Evolutionary conservation across 2,113 vertebrate genomes (phyloP).

Genomic region (Cynoglossus semilaevis): DNA sequence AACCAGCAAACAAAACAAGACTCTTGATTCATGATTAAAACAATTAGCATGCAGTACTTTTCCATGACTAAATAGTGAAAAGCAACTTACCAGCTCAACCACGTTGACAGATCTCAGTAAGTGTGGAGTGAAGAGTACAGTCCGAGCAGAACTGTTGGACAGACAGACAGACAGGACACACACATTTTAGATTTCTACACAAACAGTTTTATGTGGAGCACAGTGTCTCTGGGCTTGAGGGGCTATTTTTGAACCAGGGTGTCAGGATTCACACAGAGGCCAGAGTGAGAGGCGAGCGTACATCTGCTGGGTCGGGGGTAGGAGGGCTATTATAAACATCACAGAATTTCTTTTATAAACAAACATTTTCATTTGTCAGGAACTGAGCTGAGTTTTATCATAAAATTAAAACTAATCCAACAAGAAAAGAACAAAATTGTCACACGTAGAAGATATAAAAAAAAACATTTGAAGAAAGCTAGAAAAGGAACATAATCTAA

Average conservation of each 20-base stretch:
- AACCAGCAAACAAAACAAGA: not conserved
- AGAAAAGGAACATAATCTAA: too few species aligned
- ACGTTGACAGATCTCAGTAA: not conserved
- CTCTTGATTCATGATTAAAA: slow-evolving; percentile 10
- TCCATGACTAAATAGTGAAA: slow-evolving; percentile 1
- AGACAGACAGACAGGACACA: too few species aligned
- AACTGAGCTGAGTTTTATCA: too few species aligned
- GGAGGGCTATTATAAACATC: too few species aligned
- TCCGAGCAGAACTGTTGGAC: not conserved
- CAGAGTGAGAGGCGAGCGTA: slow-evolving; percentile 5
- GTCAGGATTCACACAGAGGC: slow-evolving; percentile 64
- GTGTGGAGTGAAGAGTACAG: not conserved
- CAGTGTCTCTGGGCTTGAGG: slow-evolving; percentile 62
- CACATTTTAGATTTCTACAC: slow-evolving; percentile 2
- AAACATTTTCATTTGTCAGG: too few species aligned
- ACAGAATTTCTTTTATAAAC: too few species aligned
- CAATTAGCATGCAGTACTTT: not conserved
- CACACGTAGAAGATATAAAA: too few species aligned
- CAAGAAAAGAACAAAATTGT: too few species aligned
- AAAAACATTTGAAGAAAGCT: too few species aligned
- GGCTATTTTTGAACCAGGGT: slow-evolving; percentile 69
- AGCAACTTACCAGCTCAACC: slow-evolving; percentile 41
- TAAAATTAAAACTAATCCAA: too few species aligned
- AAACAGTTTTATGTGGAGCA: slow-evolving; percentile 25
- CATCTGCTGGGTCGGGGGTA: slow-evolving; percentile 11